Evolutionary conservation across 2,797 vertebrate species (phyloP).

Genomic region (Spondyliosoma cantharus): DNA sequence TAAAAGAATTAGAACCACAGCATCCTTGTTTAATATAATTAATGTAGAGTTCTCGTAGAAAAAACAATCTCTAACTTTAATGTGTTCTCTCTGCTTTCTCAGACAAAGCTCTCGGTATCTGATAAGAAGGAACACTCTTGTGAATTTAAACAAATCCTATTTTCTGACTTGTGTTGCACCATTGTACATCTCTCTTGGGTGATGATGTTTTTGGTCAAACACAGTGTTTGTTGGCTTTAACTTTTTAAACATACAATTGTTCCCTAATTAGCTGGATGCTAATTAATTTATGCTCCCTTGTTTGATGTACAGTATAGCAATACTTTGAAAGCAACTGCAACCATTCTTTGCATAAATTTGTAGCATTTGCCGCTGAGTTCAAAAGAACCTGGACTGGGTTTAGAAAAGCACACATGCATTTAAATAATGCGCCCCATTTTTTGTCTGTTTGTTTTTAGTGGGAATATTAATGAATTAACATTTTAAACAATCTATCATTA

Average conservation of each 20-base stretch:
- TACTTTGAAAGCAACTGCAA: slow-evolving; percentile 82
- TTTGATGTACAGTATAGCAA: slow-evolving; percentile 84
- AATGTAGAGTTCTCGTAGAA: slow-evolving; percentile 28
- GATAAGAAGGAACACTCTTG: slow-evolving; percentile 8
- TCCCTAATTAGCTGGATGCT: slow-evolving; percentile 83
- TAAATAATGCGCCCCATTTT: slow-evolving; percentile 86
- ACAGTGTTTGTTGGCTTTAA: slow-evolving; percentile 81
- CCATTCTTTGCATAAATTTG: slow-evolving; percentile 82
- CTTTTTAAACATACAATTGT: slow-evolving; percentile 88
- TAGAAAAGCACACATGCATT: slow-evolving; percentile 80
- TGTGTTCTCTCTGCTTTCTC: slow-evolving; percentile 31
- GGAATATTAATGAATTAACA: slow-evolving; percentile 85
- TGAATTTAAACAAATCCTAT: slow-evolving; percentile 63
- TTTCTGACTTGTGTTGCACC: slow-evolving; percentile 62
- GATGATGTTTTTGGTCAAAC: slow-evolving; percentile 79
- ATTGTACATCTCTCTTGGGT: slow-evolving; percentile 71
- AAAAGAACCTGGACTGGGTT: slow-evolving; percentile 82
- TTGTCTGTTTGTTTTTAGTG: slow-evolving; percentile 83
- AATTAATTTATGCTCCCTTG: slow-evolving; percentile 82
- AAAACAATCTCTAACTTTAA: slow-evolving; percentile 29
- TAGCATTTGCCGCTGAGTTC: slow-evolving; percentile 82
- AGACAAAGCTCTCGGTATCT: slow-evolving; percentile 19
- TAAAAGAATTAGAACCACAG: background rate
- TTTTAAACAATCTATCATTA: slow-evolving; percentile 85
- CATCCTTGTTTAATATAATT: slow-evolving; percentile 27